Evolutionary conservation across 2,888 invertebrate species (phyloP), one percentile per base, ranked within the genome.

Genomic region (Kryphioiulus occultus): DNA sequence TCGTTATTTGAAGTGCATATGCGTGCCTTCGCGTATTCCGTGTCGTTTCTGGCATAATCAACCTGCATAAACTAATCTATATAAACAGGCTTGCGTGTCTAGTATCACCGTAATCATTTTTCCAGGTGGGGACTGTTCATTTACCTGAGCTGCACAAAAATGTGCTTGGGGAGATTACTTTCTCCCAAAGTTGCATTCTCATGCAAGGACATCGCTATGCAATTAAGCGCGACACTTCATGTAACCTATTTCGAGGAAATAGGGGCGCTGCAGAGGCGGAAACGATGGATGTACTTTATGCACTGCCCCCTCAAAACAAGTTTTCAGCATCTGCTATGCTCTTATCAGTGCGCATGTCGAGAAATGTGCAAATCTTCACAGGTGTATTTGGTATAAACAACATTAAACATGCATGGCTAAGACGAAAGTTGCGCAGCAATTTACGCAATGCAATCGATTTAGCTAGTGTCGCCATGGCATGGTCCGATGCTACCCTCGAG

Each of bases 1-100:
- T 68, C 68, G 68, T 68, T 68, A 68, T 26, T 26, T 26, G 68
- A 26, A 68, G 68, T 68, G 26, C 68, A 68, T 68, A 26, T 68
- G 68, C 68, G 26, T 26, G 53, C 19, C 4, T 53, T 53, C n/a
- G n/a, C 4, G 1, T 1, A 44, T 3, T 44, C 12, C 44, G 44
- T 44, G 44, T 44, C 44, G 44, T 44, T 44, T 44, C 44, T 44
- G 5, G 44, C 44, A n/a, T 59, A 59, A 12, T n/a, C 53, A 59
- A 22, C 68, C 68, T 68, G 68, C 68, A 68, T 68, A 68, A 68
- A 68, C 68, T 68, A 68, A 68, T 68, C 68, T 68, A 68, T 68
- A 68, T 68, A 22, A 68, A 68, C 68, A 68, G 9, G 68, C 26
- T 68, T 68, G 68, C 68, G 68, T 68, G 68, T 10, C 10, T 26